Conservation (phyloP, 2,113 vertebrate species). For the Pachyramphus minor region DNA sequence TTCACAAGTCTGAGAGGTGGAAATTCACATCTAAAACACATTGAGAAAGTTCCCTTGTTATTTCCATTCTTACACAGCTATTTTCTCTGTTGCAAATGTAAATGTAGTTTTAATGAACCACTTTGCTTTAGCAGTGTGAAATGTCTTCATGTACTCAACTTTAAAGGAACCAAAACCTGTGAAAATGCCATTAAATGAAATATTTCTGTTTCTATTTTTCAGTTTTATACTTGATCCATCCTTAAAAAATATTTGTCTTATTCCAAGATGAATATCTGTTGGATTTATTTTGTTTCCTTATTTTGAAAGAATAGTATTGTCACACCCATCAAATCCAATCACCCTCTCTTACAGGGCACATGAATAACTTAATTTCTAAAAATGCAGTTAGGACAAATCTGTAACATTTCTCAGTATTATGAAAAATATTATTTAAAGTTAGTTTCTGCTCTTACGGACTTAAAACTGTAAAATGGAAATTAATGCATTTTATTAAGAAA, state of each 20-base stretch:
- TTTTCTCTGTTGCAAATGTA: not conserved
- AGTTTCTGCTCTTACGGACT: not conserved
- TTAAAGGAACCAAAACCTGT: not conserved
- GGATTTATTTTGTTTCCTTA: not conserved
- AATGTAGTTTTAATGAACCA: not conserved
- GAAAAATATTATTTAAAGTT: not conserved
- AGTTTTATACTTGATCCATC: not conserved
- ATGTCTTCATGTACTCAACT: not conserved
- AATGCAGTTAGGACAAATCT: not conserved
- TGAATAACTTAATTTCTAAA: not conserved
- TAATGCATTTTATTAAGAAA: not conserved
- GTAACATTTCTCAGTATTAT: not conserved
- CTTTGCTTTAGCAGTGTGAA: not conserved
- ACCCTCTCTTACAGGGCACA: not conserved
- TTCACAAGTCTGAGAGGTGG: not conserved
- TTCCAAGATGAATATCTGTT: not conserved
- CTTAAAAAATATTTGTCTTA: not conserved
- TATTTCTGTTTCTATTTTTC: not conserved
- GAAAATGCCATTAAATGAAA: not conserved
- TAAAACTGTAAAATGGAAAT: not conserved
- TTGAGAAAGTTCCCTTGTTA: not conserved
- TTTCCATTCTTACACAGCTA: not conserved
- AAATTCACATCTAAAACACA: accelerated
- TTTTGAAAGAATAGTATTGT: not conserved
- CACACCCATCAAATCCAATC: not conserved